Evolutionary conservation across 2,888 invertebrate genomes (phyloP).

Genomic region (Tridacna crocea): DNA sequence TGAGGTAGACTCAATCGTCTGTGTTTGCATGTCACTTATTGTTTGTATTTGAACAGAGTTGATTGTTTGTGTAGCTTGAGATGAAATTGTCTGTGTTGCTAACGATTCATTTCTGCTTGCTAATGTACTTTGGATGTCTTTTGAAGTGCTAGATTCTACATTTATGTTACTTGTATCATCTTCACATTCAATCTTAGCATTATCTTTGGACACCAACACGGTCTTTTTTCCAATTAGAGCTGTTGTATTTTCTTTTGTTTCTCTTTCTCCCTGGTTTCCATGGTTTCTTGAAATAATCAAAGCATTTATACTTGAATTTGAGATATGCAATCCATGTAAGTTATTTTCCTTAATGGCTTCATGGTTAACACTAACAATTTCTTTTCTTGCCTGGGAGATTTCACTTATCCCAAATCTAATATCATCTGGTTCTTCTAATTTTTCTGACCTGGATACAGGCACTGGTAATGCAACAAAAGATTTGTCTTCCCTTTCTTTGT

Average conservation of each 20-base stretch:
- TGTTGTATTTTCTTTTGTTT: not conserved
- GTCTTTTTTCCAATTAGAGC: not conserved
- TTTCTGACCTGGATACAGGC: not conserved
- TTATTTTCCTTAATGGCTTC: constrained; percentile 7
- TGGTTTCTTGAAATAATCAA: constrained; percentile 52
- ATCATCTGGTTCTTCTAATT: not conserved
- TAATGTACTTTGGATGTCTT: not conserved
- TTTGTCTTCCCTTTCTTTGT: not conserved
- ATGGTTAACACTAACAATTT: not conserved
- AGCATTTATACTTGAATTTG: constrained; percentile 57
- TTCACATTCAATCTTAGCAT: not conserved
- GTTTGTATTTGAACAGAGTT: constrained; percentile 46
- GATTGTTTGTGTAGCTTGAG: constrained; percentile 43
- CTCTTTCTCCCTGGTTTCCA: not conserved
- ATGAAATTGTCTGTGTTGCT: constrained; percentile 39
- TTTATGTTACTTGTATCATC: not conserved
- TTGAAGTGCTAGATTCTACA: not conserved
- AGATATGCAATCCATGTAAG: constrained; percentile 49
- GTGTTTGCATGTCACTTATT: constrained; percentile 43
- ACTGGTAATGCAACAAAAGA: not conserved
- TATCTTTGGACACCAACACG: not conserved
- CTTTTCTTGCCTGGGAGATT: too few species aligned
- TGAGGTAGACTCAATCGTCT: constrained; percentile 30
- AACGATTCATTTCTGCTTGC: not conserved
- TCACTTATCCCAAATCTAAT: too few species aligned